Conservation (phyloP, 2,797 vertebrate genomes). For the Poeciliopsis paucimaculata region DNA sequence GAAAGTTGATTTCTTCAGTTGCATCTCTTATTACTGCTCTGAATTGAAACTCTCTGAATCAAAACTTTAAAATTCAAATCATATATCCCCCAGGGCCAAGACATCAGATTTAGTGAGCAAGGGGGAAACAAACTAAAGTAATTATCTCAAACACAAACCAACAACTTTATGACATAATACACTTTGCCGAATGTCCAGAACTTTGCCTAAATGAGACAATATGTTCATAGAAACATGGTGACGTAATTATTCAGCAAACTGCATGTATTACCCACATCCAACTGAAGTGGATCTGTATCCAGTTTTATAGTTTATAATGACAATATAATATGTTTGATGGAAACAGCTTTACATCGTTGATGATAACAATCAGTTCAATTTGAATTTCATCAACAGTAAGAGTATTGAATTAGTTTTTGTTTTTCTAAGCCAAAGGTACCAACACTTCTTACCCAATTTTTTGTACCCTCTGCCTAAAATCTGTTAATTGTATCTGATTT, state of each 20-base stretch:
- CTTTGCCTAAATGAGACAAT: background rate
- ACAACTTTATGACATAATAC: background rate
- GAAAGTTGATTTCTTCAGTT: slow-evolving; percentile 21
- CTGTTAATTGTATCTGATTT: background rate
- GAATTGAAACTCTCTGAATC: background rate
- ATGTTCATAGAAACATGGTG: background rate
- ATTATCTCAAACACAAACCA: slow-evolving; percentile 15
- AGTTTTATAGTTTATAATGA: no score
- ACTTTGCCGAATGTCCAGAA: background rate
- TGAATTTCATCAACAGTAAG: background rate
- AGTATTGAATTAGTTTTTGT: background rate
- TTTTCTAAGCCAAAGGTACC: background rate
- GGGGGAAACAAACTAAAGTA: slow-evolving; percentile 5
- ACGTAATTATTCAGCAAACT: background rate
- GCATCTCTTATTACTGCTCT: slow-evolving; percentile 14
- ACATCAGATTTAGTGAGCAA: slow-evolving; percentile 14
- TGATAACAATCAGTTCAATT: background rate
- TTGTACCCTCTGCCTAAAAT: background rate
- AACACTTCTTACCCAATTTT: background rate
- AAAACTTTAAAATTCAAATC: slow-evolving; percentile 26
- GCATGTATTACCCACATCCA: background rate
- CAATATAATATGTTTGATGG: no score
- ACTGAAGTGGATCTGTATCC: no score
- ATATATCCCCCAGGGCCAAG: slow-evolving; percentile 20
- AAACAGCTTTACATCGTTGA: no score